phyloP scores from a whole-genome alignment of 2,888 invertebrate species.

The Drosophila robusta region DNA sequence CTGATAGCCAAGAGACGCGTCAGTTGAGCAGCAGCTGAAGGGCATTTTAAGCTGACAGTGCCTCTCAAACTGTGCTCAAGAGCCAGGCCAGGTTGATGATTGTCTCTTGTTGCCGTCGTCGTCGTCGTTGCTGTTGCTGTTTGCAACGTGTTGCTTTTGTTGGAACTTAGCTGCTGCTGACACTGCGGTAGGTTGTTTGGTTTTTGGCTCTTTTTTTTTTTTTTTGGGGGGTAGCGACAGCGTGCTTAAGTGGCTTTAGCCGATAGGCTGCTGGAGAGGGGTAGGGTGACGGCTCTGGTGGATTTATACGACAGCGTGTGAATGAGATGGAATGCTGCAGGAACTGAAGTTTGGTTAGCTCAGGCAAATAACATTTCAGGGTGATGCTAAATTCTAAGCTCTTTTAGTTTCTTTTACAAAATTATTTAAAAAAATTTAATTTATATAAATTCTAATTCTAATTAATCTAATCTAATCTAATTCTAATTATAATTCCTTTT shows the following conservation, averaged over 20 bases:
- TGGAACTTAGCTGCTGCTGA: slow-evolving; percentile 27
- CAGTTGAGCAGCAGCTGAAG: slow-evolving; percentile 35
- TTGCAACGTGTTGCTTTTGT: slow-evolving; percentile 23
- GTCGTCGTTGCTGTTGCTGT: slow-evolving; percentile 1
- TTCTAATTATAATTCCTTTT: too few species aligned
- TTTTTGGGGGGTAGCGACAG: slow-evolving; percentile 36
- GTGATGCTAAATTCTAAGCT: too few species aligned
- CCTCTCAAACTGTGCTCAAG: slow-evolving; percentile 68
- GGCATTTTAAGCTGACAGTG: slow-evolving; percentile 55
- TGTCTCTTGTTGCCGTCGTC: slow-evolving; percentile 21
- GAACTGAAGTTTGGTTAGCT: slow-evolving; percentile 1
- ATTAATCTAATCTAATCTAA: too few species aligned
- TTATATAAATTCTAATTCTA: too few species aligned
- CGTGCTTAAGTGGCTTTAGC: slow-evolving; percentile 75
- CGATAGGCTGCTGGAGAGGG: slow-evolving; percentile 21
- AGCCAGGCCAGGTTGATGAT: slow-evolving; percentile 46
- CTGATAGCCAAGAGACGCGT: slow-evolving; percentile 62
- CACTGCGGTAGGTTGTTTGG: slow-evolving; percentile 75
- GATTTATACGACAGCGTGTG: slow-evolving; percentile 59
- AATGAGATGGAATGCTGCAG: slow-evolving; percentile 40
- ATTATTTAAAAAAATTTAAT: too few species aligned
- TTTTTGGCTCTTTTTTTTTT: slow-evolving; percentile 43
- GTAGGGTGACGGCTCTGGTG: slow-evolving; percentile 3
- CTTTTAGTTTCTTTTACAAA: too few species aligned
- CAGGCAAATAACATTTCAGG: background rate